These are phyloP conservation scores for Myotis findleyi DNA, from an alignment of 2,797 vertebrate genomes.

Conservation along the genomic window DNA sequence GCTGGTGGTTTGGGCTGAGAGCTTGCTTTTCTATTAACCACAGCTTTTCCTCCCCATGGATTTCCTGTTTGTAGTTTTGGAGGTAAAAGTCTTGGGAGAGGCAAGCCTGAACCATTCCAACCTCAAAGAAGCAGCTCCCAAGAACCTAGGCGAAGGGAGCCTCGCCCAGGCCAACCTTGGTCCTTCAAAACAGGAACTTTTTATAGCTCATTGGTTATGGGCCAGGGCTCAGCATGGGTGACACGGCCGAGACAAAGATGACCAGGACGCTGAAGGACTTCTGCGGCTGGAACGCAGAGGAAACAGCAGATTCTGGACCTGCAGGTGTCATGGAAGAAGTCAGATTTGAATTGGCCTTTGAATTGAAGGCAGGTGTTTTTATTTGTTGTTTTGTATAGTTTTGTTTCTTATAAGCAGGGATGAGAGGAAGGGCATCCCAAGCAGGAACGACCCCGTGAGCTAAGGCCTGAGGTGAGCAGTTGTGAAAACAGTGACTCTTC, in stretches of 20 bases:
- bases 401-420: background rate
- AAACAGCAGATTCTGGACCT: background rate
- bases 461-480: background rate
- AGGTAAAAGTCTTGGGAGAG: conserved; percentile 24
- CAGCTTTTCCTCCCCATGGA: conserved; percentile 46
- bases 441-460: background rate
- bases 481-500: background rate
- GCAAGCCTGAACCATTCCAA: background rate
- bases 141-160: background rate
- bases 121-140: background rate
- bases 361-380: background rate
- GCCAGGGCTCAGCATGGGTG: background rate
- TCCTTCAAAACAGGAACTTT: background rate
- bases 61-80: conserved; percentile 67
- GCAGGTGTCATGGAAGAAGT: background rate
- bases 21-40: conserved; percentile 75
- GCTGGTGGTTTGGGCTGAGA: conserved; percentile 71
- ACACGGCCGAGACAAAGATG: background rate
- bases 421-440: background rate
- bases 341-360: background rate
- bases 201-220: background rate
- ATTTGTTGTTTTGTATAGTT: background rate
- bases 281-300: background rate
- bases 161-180: background rate
- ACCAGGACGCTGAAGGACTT: background rate